phyloP scores from a whole-genome alignment of 2,113 vertebrate species.

The Tychaedon coryphoeus region DNA sequence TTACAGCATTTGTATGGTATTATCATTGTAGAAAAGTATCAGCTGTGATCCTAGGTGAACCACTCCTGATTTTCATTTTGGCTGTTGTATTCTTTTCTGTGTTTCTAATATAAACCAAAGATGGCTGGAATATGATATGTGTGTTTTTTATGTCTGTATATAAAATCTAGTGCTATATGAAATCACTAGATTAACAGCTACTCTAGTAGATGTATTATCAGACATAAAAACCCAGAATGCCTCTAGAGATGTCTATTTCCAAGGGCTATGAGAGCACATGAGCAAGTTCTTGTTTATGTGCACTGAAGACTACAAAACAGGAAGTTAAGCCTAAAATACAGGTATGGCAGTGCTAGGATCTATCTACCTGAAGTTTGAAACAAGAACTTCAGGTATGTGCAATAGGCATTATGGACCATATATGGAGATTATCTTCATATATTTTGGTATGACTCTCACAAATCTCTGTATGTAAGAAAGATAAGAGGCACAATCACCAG shows the following conservation, averaged over 20 bases:
- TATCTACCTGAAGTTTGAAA: neutral
- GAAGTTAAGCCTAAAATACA: neutral
- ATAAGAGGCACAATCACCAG: neutral
- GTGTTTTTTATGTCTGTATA: neutral
- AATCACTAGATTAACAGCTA: neutral
- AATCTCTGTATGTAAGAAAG: neutral
- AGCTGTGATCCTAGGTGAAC: neutral
- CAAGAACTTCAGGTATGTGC: neutral
- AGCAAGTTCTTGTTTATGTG: neutral
- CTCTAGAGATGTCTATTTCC: neutral
- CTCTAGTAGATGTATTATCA: neutral
- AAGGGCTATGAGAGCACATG: neutral
- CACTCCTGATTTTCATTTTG: neutral
- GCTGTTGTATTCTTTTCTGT: neutral
- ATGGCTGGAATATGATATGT: neutral
- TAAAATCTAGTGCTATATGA: neutral
- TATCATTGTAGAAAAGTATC: neutral
- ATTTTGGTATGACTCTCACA: neutral
- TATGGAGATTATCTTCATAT: neutral
- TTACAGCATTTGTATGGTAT: neutral
- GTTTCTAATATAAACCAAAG: neutral
- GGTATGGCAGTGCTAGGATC: neutral
- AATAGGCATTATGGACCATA: neutral
- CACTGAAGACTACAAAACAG: neutral
- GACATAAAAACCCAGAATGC: neutral